A percentile compares a stretch with the other conserved stretches of the same genome.
These are phyloP conservation scores for Bubo bubo DNA, from an alignment of 2,113 vertebrate species.

Conservation along the genomic window DNA sequence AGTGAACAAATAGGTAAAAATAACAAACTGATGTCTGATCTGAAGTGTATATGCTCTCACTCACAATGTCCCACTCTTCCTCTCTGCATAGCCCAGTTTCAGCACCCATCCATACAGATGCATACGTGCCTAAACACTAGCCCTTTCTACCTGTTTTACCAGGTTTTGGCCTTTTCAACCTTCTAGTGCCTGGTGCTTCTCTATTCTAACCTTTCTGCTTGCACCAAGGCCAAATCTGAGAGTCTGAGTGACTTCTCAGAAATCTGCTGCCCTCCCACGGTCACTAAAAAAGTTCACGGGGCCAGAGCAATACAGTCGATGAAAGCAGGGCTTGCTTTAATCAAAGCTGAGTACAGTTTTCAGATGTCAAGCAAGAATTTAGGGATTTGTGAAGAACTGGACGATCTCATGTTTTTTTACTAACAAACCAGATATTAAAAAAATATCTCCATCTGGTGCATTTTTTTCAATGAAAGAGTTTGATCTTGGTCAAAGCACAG, in stretches of 20 bases:
- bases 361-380: not conserved
- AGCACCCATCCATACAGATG: not conserved
- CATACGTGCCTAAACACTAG: not conserved
- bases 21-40: not conserved
- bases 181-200: not conserved
- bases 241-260: rapidly evolving
- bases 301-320: not conserved
- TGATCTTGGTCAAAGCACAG: not conserved
- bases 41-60: not conserved
- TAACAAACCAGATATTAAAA: not conserved
- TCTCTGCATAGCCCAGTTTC: not conserved
- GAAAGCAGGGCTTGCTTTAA: not conserved
- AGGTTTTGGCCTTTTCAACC: not conserved
- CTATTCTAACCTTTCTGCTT: not conserved
- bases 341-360: not conserved
- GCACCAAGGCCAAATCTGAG: not conserved
- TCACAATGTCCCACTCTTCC: rapidly evolving
- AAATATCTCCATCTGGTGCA: not conserved
- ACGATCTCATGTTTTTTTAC: not conserved
- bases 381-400: not conserved
- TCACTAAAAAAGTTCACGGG: not conserved
- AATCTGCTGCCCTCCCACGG: not conserved
- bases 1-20: not conserved
- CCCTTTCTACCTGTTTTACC: not conserved
- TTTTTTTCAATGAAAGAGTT: not conserved